Evolutionary conservation across 2,888 invertebrate species (phyloP).

Genomic region (Hoplodrina blanda): DNA sequence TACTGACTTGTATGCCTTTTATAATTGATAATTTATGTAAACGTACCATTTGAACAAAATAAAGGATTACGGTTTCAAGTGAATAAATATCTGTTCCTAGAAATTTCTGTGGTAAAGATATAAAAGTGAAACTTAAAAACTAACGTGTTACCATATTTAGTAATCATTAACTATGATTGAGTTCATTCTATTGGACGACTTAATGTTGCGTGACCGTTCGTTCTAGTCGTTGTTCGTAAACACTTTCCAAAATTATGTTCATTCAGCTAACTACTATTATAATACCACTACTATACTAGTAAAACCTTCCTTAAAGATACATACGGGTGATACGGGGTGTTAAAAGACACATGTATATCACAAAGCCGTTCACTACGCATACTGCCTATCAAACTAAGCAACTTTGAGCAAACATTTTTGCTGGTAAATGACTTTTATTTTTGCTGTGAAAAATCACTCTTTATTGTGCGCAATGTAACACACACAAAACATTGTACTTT

Average conservation of each 20-base stretch:
- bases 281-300: too few species aligned
- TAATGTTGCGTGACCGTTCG: constrained; percentile 78
- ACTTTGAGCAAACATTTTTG: too few species aligned
- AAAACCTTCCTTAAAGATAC: too few species aligned
- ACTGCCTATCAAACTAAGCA: too few species aligned
- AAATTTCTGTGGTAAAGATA: constrained; percentile 9
- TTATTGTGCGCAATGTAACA: too few species aligned
- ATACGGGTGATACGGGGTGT: too few species aligned
- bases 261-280: constrained; percentile 47
- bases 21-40: constrained; percentile 54
- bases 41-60: constrained; percentile 17
- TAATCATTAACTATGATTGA: constrained; percentile 69
- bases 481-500: too few species aligned
- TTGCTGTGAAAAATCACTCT: too few species aligned
- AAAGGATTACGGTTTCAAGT: constrained; percentile 2
- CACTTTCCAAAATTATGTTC: constrained; percentile 82
- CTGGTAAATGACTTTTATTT: too few species aligned
- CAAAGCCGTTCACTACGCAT: too few species aligned
- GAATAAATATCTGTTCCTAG: constrained; percentile 6
- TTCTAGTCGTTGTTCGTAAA: constrained; percentile 66
- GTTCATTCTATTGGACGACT: constrained; percentile 73
- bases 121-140: constrained; percentile 48
- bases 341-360: too few species aligned
- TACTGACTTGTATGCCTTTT: constrained; percentile 52
- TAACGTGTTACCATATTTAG: constrained; percentile 60